Base-by-base conservation (phyloP, 2,888 invertebrate species). In the Ophion obscuratus region DNA sequence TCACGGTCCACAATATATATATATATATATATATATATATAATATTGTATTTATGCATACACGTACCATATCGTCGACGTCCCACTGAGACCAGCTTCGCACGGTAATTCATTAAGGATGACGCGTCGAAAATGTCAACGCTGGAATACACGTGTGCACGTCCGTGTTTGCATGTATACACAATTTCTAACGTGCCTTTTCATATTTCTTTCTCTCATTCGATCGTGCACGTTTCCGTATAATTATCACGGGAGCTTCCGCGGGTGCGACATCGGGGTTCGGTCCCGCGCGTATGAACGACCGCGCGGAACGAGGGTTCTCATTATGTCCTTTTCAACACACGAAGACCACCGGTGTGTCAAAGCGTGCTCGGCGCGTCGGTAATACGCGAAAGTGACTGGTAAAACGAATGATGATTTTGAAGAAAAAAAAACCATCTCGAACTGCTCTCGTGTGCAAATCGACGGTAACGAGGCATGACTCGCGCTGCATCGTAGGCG, bases 31-130 rank as follows among this genome's bases (percentile, higher is more conserved):
- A 31, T 31, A 31, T 31, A 31, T 31, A 31, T 31, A 31, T 31
- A 31, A 3, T 31, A 2, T 31, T 31, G 31, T 31, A 31, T 2
- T 31, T 31, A 31, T 31, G 31, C 31, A 31, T 31, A 2, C 31
- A 31, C 3, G 31, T 31, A 31, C 31, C 2, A 2, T 31, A 31
- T 31, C 1, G 31, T 31, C 31, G 81, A 83, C 83, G 75, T 84
- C 88, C 88, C 75, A 84, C 86, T 81, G 88, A 40, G 83, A 74
- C 86, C 40, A 85, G 83, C 87, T 88, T 88, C 82, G 88, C 86
- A 87, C 86, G 88, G 88, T 88, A 88, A 88, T 88, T 88, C 87
- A 88, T 88, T 88, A 88, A 88, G 86, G 88, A 88, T 88, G 88
- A 88, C 88, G 85, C 86, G 88, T 77, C 86, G 81, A 88, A 88